These are phyloP conservation scores for Hypsibius dujardini DNA, from an alignment of 1,140 invertebrate genomes.

Conservation along the genomic window DNA sequence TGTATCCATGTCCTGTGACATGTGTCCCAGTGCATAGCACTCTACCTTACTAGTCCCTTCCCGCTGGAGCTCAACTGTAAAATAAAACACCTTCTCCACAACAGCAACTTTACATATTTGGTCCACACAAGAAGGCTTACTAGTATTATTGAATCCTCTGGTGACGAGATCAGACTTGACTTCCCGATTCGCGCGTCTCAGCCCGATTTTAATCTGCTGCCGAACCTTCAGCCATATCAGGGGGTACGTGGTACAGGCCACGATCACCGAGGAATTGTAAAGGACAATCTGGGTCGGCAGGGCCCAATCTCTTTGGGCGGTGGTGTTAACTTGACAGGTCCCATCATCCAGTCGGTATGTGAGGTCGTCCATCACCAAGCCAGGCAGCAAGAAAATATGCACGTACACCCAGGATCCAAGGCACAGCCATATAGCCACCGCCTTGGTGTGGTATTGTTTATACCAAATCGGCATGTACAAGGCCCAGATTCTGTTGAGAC, in stretches of 20 bases:
- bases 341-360: not conserved
- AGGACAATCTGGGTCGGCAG: not conserved
- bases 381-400: conserved; percentile 6
- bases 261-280: conserved; percentile 9
- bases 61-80: no score
- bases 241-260: not conserved
- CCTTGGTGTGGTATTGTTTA: conserved; percentile 4
- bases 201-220: not conserved
- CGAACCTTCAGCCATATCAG: not conserved
- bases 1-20: no score
- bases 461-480: not conserved
- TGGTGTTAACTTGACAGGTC: conserved; percentile 1
- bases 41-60: no score
- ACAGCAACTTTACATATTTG: no score
- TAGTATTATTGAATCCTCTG: no score
- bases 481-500: conserved; percentile 12
- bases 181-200: no score
- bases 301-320: not conserved
- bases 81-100: no score
- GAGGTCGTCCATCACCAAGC: not conserved
- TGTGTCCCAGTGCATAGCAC: no score
- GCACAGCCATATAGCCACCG: not conserved
- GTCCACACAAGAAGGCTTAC: no score
- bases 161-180: no score
- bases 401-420: conserved; percentile 8